A percentile compares a stretch with the other conserved stretches of the same genome.
These are phyloP conservation scores for Dicycla oo DNA, from an alignment of 2,888 invertebrate species.

Conservation along the genomic window DNA sequence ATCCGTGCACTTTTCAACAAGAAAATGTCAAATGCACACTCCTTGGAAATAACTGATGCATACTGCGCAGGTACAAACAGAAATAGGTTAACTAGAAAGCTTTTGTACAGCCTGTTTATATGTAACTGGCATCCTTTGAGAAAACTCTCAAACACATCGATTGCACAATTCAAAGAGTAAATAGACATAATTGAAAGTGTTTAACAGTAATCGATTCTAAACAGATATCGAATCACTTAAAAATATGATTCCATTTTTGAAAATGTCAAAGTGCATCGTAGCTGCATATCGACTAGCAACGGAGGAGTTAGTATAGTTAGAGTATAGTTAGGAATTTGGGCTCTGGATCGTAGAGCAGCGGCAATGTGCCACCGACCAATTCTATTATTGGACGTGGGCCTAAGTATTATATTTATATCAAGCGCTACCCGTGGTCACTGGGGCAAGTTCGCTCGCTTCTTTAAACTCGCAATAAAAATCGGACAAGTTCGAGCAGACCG, in stretches of 20 bases:
- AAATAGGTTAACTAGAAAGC: constrained; percentile 59
- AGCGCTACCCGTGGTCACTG: constrained; percentile 83
- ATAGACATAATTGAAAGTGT: constrained; percentile 28
- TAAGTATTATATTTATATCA: constrained; percentile 85
- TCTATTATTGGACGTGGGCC: constrained; percentile 80
- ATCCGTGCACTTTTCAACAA: constrained; percentile 87
- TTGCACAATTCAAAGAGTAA: constrained; percentile 34
- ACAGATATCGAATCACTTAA: constrained; percentile 11
- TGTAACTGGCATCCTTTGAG: constrained; percentile 14
- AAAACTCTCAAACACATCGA: constrained; percentile 25
- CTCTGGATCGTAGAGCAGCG: constrained; percentile 66
- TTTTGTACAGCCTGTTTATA: constrained; percentile 33
- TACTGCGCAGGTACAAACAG: constrained; percentile 45
- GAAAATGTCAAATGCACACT: constrained; percentile 85
- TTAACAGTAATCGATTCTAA: constrained; percentile 15
- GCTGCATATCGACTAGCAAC: constrained; percentile 63
- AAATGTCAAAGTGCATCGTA: constrained; percentile 70
- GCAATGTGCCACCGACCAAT: constrained; percentile 75
- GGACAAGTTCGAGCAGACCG: constrained; percentile 87
- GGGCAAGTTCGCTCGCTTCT: constrained; percentile 88
- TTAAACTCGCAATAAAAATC: constrained; percentile 87
- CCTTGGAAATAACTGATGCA: constrained; percentile 53
- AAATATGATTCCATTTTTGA: constrained; percentile 52
- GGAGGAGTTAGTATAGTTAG: constrained; percentile 47
- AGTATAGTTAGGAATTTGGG: constrained; percentile 69